Percentiles rank a stretch among this genome's conserved stretches.
Conservation (phyloP, 2,797 vertebrate genomes). For the Etheostoma nigrum region DNA sequence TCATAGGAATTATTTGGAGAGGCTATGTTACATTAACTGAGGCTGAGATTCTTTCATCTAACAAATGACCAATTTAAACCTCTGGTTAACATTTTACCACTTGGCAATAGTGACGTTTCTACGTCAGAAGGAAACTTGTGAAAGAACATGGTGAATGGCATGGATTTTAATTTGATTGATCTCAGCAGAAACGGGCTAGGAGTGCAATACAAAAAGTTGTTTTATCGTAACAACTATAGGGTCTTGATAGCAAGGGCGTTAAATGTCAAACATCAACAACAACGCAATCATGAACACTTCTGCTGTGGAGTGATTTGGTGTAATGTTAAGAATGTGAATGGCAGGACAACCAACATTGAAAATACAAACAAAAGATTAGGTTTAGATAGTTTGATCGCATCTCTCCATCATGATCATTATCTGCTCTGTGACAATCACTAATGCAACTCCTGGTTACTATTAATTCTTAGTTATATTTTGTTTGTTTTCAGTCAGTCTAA, state of each 20-base stretch:
- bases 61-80: not conserved
- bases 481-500: conserved; percentile 7
- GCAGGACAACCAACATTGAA: not conserved
- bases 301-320: not conserved
- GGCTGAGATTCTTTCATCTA: not conserved
- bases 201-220: not conserved
- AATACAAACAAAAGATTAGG: not conserved
- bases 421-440: not conserved
- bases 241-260: not conserved
- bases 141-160: not conserved
- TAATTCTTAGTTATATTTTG: not conserved
- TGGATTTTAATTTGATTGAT: not conserved
- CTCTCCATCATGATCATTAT: not conserved
- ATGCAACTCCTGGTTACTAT: not conserved
- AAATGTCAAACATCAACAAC: conserved; percentile 38
- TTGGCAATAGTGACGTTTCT: not conserved
- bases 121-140: not conserved
- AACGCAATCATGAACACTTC: not conserved
- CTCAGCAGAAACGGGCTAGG: not conserved
- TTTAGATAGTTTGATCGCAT: conserved; percentile 4
- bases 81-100: not conserved
- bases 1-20: conserved; percentile 1
- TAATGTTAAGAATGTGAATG: not conserved
- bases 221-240: not conserved
- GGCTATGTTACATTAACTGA: not conserved